Evolutionary conservation across 2,797 vertebrate species (phyloP).

Genomic region (Carapus acus): DNA sequence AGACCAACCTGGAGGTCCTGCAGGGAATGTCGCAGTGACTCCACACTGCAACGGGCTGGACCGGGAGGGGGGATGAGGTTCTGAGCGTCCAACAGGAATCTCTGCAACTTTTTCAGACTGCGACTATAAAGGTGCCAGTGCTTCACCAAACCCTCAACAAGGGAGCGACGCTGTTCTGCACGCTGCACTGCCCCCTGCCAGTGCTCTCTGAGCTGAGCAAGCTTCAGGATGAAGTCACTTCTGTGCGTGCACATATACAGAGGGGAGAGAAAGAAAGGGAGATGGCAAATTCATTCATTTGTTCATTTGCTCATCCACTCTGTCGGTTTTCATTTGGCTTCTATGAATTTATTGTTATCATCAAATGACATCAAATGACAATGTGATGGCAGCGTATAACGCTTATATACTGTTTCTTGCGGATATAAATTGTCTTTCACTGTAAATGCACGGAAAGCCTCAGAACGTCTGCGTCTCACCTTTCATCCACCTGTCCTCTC

Average conservation of each 20-base stretch:
- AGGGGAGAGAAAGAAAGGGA: no score
- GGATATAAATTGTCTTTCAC: no score
- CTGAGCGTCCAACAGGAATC: slow-evolving; percentile 66
- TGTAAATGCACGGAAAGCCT: no score
- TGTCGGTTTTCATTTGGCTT: no score
- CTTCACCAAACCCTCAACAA: slow-evolving; percentile 71
- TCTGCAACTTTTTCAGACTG: slow-evolving; percentile 70
- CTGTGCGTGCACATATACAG: slow-evolving; percentile 51
- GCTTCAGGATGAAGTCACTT: slow-evolving; percentile 80
- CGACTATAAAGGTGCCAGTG: slow-evolving; percentile 78
- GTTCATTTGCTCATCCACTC: no score
- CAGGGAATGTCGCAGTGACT: slow-evolving; percentile 69
- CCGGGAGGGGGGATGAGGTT: slow-evolving; percentile 61
- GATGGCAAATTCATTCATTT: no score
- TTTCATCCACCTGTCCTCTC: slow-evolving; percentile 77
- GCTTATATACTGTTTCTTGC: no score
- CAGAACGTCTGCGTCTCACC: slow-evolving; percentile 60
- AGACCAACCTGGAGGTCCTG: slow-evolving; percentile 77
- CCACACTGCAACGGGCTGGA: slow-evolving; percentile 67
- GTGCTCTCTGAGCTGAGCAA: slow-evolving; percentile 76
- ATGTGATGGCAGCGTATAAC: no score
- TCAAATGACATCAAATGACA: no score
- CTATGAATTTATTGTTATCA: no score
- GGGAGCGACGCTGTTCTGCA: slow-evolving; percentile 71
- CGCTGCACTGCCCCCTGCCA: slow-evolving; percentile 78